Evolutionary conservation across 2,797 vertebrate genomes (phyloP).

Genomic region (Acipenser transmontanus): DNA sequence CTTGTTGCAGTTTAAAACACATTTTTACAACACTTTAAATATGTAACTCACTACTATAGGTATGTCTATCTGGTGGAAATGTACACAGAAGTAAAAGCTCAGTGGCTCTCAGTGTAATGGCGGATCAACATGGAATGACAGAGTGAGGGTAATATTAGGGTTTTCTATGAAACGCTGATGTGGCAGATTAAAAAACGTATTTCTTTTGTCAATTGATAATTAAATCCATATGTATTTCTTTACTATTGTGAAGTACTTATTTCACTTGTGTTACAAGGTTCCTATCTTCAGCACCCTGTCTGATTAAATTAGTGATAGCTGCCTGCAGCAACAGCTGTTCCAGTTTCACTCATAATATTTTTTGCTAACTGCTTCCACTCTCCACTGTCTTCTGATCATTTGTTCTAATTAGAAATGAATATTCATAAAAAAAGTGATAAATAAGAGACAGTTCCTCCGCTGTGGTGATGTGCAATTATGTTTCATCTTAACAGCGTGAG

Average conservation of each 20-base stretch:
- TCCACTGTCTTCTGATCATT: slow-evolving; percentile 19
- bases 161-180: too few relatives aligned
- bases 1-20: too few relatives aligned
- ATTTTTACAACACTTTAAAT: too few relatives aligned
- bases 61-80: too few relatives aligned
- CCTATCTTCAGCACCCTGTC: slow-evolving; percentile 23
- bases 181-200: too few relatives aligned
- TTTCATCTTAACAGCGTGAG: slow-evolving; percentile 27
- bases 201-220: too few relatives aligned
- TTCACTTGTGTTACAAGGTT: slow-evolving; percentile 37
- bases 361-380: background rate
- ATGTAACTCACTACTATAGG: too few relatives aligned
- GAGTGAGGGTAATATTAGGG: too few relatives aligned
- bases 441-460: slow-evolving; percentile 32
- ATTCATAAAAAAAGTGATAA: slow-evolving; percentile 33
- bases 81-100: too few relatives aligned
- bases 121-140: too few relatives aligned
- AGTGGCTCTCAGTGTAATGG: too few relatives aligned
- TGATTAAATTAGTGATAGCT: slow-evolving; percentile 30
- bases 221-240: slow-evolving; percentile 2
- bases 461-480: slow-evolving; percentile 30
- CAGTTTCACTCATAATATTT: slow-evolving; percentile 9
- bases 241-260: slow-evolving; percentile 29
- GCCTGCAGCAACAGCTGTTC: slow-evolving; percentile 25
- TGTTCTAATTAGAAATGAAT: slow-evolving; percentile 32